phyloP scores from a whole-genome alignment of 1,140 invertebrate species.

The Pseudomyrmex dendroicus region DNA sequence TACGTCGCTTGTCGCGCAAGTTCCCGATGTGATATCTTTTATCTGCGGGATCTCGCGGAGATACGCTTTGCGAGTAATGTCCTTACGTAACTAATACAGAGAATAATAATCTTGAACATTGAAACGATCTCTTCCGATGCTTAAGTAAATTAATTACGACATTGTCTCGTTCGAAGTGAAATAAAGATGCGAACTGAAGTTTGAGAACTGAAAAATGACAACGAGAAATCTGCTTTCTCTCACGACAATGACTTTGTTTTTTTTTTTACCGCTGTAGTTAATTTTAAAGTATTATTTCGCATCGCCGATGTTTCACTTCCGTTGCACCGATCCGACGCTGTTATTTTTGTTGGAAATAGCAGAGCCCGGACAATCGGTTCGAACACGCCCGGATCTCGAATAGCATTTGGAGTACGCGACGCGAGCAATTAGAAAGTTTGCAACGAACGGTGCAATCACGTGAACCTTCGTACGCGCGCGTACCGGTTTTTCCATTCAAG shows the following conservation, averaged over 20 bases:
- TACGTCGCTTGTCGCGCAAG: too few species aligned
- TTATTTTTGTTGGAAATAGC: constrained; percentile 39
- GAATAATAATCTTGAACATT: too few species aligned
- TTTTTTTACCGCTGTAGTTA: constrained; percentile 1
- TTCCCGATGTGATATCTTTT: too few species aligned
- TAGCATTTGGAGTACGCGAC: constrained; percentile 10
- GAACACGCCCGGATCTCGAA: constrained; percentile 2
- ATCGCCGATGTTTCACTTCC: constrained; percentile 44
- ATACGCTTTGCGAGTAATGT: too few species aligned
- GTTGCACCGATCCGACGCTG: neutral
- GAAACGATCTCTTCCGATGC: too few species aligned
- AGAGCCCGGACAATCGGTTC: neutral
- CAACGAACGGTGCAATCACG: constrained; percentile 26
- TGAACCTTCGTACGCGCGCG: constrained; percentile 34
- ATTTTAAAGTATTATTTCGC: constrained; percentile 39
- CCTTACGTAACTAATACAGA: too few species aligned
- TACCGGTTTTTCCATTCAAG: constrained; percentile 30
- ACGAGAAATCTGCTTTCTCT: constrained; percentile 36
- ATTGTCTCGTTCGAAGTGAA: neutral
- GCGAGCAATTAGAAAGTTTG: constrained; percentile 51
- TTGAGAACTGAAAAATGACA: neutral
- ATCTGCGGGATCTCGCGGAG: too few species aligned
- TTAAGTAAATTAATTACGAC: neutral
- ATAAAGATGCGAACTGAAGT: neutral
- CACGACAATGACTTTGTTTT: neutral